Evolutionary conservation across 2,113 vertebrate species (phyloP).

Genomic region (Caranx ignobilis): DNA sequence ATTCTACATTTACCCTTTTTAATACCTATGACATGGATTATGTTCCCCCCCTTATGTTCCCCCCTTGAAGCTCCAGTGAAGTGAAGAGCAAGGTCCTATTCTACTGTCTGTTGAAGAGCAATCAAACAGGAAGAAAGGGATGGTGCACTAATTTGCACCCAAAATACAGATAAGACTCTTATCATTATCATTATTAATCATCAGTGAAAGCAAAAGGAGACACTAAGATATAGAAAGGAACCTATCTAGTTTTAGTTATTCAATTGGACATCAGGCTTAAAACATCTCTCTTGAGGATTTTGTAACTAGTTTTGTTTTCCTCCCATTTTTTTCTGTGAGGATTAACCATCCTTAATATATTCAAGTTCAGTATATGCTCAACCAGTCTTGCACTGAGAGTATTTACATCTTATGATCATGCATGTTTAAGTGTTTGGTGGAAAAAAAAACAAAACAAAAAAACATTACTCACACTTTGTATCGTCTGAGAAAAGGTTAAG

Average conservation of each 20-base stretch:
- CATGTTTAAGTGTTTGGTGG: not conserved
- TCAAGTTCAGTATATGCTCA: conserved; percentile 68
- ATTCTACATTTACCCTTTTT: conserved; percentile 12
- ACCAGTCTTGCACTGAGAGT: not conserved
- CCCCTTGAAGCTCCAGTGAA: conserved; percentile 35
- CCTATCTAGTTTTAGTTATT: no score
- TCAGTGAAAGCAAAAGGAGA: not conserved
- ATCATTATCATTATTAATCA: not conserved
- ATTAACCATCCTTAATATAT: conserved; percentile 72
- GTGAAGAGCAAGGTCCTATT: conserved; percentile 35
- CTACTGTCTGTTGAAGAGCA: conserved; percentile 7
- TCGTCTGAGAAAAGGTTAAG: conserved; percentile 1
- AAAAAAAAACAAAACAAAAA: conserved; percentile 4
- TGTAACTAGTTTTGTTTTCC: conserved; percentile 25
- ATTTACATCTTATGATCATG: conserved; percentile 1
- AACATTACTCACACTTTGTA: conserved; percentile 11
- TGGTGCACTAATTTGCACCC: not conserved
- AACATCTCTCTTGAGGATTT: conserved; percentile 68
- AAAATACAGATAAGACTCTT: not conserved
- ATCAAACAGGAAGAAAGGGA: not conserved
- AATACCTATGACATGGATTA: conserved; percentile 3
- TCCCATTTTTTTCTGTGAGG: conserved; percentile 45
- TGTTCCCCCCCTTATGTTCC: conserved; percentile 40
- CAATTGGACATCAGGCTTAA: conserved; percentile 73
- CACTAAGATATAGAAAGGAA: not conserved